Conservation (phyloP, 2,888 invertebrate species). For the Philopedon plagiatum region DNA sequence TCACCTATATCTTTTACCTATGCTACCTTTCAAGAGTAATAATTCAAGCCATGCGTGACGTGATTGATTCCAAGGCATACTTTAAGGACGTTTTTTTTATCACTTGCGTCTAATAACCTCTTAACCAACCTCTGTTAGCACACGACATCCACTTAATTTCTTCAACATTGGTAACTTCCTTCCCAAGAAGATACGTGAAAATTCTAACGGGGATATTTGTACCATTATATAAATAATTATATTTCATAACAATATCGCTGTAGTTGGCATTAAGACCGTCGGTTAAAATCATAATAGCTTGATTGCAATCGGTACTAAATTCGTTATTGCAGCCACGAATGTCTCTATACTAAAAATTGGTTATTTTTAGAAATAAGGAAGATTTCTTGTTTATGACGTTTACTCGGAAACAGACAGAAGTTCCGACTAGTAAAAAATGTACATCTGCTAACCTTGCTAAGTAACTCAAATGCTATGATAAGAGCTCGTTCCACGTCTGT, state of each 20-base stretch:
- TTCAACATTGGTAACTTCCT: constrained; percentile 90
- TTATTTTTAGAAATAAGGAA: too few relatives aligned
- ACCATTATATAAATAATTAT: constrained; percentile 81
- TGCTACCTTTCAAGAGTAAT: too few relatives aligned
- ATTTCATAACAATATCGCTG: constrained; percentile 85
- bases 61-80: too few relatives aligned
- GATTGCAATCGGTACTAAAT: constrained; percentile 81
- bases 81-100: too few relatives aligned
- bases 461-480: constrained; percentile 84
- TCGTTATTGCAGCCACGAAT: constrained; percentile 70
- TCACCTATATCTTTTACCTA: too few relatives aligned
- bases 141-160: constrained; percentile 97
- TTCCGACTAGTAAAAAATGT: too few relatives aligned
- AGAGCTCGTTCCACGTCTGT: constrained; percentile 90
- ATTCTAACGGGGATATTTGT: constrained; percentile 88
- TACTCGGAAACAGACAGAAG: too few relatives aligned
- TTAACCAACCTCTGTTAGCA: constrained; percentile 89
- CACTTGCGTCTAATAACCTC: too few relatives aligned
- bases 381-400: too few relatives aligned
- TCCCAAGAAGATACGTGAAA: constrained; percentile 96
- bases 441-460: constrained; percentile 75
- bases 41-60: too few relatives aligned
- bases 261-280: constrained; percentile 94
- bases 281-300: constrained; percentile 96
- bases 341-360: constrained; percentile 65